Evolutionary conservation across 2,113 vertebrate species (phyloP), one percentile per base, ranked within the genome.

Genomic region (Cepphus grylle): DNA sequence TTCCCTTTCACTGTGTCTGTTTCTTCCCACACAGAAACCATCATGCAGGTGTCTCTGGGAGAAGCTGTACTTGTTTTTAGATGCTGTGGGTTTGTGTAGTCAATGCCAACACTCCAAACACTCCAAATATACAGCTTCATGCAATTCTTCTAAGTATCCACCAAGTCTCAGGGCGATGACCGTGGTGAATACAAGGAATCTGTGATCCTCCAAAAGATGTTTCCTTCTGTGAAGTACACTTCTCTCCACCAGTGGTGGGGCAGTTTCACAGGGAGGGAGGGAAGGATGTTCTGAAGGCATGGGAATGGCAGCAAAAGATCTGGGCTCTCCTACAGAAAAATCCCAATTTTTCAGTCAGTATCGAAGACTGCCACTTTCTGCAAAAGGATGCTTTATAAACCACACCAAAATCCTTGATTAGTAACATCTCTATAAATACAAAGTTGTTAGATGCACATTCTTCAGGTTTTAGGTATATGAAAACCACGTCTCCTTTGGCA

Each of bases 11-110:
- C 96, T 82, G 65, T 94, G 83, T 94, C 95, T 96, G 94, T 89
- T 97, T 87, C 96, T 90, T 96, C 97, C 95, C 83, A 95, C 96
- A 89, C 81, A 94, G 78, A 95, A 89, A 72, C 73, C 80, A 92
- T 93, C 58, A 67, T 11, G 84, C 91, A 96, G 96, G 96, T 95
- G 91, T 94, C 93, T 94, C 91, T 92, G 89, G 86, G 91, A 95
- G 69, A 95, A 89, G 65, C 32, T 84, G 38, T 94, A 55, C 40
- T 96, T 93, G 88, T 61, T 97, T 95, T 96, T 96, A 97, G 96
- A 94, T 80, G 62, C 83, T 87, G 93, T 95, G 95, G 91, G 94
- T 87, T 96, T 94, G 74, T 52, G 89, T 29, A 94, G 17, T 52
- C 78, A 94, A 84, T 1, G 5, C 61, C 86, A 82, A 93, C 72